Evolutionary conservation across 2,888 invertebrate genomes (phyloP).

Genomic region (Nomada fucata): DNA sequence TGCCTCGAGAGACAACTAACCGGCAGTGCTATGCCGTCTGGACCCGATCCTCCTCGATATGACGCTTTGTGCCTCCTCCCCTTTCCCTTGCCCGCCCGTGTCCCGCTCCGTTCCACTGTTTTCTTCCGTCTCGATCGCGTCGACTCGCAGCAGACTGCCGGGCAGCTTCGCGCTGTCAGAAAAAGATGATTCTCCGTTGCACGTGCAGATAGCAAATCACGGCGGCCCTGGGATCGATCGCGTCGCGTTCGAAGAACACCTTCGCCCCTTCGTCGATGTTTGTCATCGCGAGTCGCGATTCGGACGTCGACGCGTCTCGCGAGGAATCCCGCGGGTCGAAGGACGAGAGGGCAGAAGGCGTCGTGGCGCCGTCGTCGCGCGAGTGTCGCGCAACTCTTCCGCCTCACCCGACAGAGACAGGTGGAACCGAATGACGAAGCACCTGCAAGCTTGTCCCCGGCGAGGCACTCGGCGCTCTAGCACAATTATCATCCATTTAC

Average conservation of each 20-base stretch:
- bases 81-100: conserved; percentile 1
- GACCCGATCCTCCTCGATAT: conserved; percentile 74
- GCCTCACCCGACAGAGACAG: conserved; percentile 10
- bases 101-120: neutral
- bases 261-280: neutral
- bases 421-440: conserved; percentile 65
- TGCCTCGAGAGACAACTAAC: conserved; percentile 83
- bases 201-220: conserved; percentile 69
- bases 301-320: neutral
- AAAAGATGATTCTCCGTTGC: conserved; percentile 70
- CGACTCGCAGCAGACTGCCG: conserved; percentile 57
- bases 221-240: conserved; percentile 20
- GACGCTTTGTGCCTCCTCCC: conserved; percentile 68
- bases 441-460: conserved; percentile 60
- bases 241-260: conserved; percentile 20
- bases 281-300: neutral
- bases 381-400: conserved; percentile 44
- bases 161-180: conserved; percentile 64
- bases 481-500: conserved; percentile 83
- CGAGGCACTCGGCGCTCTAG: conserved; percentile 57
- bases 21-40: conserved; percentile 76
- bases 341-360: neutral
- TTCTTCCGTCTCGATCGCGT: conserved; percentile 40
- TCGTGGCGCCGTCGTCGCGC: conserved; percentile 52
- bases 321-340: neutral